Conservation (phyloP, 2,113 vertebrate genomes). For the Tetraodon nigroviridis region DNA sequence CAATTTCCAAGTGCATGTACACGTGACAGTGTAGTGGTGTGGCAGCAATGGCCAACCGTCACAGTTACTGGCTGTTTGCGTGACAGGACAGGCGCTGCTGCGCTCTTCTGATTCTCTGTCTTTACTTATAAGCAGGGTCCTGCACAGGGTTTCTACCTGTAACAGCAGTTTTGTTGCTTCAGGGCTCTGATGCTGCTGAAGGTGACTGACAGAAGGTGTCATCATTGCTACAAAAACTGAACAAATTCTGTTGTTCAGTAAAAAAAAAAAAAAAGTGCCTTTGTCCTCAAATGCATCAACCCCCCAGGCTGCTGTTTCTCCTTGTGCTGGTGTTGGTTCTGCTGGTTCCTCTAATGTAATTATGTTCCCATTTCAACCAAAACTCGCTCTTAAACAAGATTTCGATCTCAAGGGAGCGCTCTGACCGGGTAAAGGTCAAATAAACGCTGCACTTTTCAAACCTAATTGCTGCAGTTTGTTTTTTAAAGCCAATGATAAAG, state of each 20-base stretch:
- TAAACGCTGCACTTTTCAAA: not conserved
- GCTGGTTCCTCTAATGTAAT: conserved; percentile 25
- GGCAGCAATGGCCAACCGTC: too few species aligned
- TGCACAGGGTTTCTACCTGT: too few species aligned
- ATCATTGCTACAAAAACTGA: conserved; percentile 33
- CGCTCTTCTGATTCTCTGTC: too few species aligned
- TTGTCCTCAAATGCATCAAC: not conserved
- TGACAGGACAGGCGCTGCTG: too few species aligned
- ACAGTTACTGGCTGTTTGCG: too few species aligned
- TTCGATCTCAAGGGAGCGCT: conserved; percentile 21
- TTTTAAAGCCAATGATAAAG: too few species aligned
- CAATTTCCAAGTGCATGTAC: too few species aligned
- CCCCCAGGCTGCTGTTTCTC: not conserved
- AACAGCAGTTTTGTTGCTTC: conserved; percentile 18
- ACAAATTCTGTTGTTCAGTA: not conserved
- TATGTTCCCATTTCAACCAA: conserved; percentile 16
- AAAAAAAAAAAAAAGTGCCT: not conserved
- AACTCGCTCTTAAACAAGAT: conserved; percentile 23
- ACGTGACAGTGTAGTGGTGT: too few species aligned
- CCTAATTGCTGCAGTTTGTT: too few species aligned
- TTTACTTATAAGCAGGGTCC: too few species aligned
- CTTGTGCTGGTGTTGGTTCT: conserved; percentile 4
- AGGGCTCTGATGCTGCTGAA: conserved; percentile 41
- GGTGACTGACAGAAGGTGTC: conserved; percentile 50
- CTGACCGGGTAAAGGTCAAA: conserved; percentile 39